Conservation (phyloP, 2,888 invertebrate genomes). For the Drosophila mercatorum region DNA sequence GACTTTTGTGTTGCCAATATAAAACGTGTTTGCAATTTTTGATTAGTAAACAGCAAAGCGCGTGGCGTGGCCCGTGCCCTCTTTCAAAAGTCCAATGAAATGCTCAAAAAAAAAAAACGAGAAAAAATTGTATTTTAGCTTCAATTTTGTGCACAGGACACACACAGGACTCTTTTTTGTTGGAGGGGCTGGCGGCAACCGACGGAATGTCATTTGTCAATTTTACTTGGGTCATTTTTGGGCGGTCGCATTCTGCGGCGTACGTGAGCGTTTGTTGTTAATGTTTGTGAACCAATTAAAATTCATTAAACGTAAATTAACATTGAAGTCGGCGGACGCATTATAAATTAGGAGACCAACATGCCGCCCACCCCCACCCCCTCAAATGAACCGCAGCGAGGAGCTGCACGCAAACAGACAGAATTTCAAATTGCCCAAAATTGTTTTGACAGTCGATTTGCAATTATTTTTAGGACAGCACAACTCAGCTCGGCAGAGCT, state of each 20-base stretch:
- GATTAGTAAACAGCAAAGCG: conserved; percentile 61
- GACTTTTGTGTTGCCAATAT: conserved; percentile 79
- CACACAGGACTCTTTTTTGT: conserved; percentile 32
- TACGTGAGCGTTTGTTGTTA: conserved; percentile 61
- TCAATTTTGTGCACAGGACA: conserved; percentile 34
- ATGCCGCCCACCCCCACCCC: conserved; percentile 11
- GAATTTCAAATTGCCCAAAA: conserved; percentile 51
- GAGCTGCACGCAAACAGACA: conserved; percentile 42
- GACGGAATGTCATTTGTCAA: conserved; percentile 61
- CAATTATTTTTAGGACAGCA: conserved; percentile 26
- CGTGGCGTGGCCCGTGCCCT: conserved; percentile 4
- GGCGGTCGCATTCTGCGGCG: conserved; percentile 58
- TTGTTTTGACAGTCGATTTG: conserved; percentile 46
- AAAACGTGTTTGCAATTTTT: conserved; percentile 79
- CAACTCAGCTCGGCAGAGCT: background rate
- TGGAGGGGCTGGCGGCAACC: background rate
- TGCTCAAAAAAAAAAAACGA: conserved; percentile 7
- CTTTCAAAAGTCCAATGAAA: conserved; percentile 18
- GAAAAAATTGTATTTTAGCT: conserved; percentile 28
- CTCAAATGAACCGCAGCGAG: conserved; percentile 21
- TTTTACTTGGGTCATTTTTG: conserved; percentile 57
- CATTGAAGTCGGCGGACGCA: conserved; percentile 50
- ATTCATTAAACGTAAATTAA: conserved; percentile 79
- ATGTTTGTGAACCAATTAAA: conserved; percentile 65
- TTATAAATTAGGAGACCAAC: conserved; percentile 57